These are phyloP conservation scores for Cheumatopsyche charites DNA, from an alignment of 1,140 invertebrate species.

Conservation along the genomic window DNA sequence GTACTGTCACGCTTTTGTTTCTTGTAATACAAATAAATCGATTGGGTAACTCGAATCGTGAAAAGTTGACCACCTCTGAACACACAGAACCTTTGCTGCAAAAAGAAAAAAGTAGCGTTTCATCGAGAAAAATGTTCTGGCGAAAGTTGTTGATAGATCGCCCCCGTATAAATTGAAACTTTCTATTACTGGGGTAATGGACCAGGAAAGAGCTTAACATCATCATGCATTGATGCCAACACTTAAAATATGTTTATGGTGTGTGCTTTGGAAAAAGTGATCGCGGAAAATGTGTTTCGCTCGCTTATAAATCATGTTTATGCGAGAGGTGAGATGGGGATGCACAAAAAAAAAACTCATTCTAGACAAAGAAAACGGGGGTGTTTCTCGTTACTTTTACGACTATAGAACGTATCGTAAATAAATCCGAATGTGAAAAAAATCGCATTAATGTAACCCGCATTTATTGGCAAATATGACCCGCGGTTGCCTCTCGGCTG, in stretches of 20 bases:
- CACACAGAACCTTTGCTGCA: too few species aligned
- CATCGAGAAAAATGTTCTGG: neutral
- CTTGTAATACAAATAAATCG: conserved; percentile 9
- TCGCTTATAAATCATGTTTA: conserved; percentile 19
- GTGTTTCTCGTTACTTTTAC: neutral
- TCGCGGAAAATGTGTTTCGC: conserved; percentile 19
- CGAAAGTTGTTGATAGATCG: conserved; percentile 21
- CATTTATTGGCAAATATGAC: neutral
- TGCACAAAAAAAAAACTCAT: neutral
- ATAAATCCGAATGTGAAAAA: neutral
- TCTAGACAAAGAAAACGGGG: neutral
- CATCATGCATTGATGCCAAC: conserved; percentile 21
- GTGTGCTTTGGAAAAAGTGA: conserved; percentile 1
- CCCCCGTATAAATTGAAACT: conserved; percentile 21
- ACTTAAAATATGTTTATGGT: conserved; percentile 26
- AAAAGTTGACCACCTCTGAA: too few species aligned
- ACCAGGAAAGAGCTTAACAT: conserved; percentile 17
- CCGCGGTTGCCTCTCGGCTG: conserved; percentile 1
- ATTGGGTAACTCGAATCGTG: neutral
- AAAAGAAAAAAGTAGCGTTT: too few species aligned
- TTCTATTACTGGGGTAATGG: conserved; percentile 18
- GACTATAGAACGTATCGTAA: neutral
- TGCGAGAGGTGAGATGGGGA: neutral
- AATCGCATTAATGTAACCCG: neutral
- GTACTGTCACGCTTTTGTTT: neutral